Percentiles rank a stretch among this genome's conserved stretches.
Conservation (phyloP, 2,113 vertebrate species). For the Alethe diademata region DNA sequence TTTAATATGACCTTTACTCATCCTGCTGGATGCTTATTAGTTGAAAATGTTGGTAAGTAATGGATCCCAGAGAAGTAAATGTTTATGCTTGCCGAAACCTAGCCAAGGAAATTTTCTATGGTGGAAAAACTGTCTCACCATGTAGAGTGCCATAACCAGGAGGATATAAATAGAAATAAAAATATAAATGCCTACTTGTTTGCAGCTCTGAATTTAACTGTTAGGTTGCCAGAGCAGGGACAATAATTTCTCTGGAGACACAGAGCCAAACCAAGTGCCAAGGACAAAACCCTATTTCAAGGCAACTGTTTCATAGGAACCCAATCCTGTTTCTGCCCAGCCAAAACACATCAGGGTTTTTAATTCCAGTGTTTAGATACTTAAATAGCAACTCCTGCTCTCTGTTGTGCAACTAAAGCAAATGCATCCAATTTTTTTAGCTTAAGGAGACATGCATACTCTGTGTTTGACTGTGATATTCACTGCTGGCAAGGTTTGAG, state of each 20-base stretch:
- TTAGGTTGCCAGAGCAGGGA: not conserved
- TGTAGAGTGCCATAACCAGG: conserved; percentile 26
- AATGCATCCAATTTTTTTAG: not conserved
- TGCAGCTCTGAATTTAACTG: conserved; percentile 50
- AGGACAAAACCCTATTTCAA: not conserved
- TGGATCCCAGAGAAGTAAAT: conserved; percentile 68
- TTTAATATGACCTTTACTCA: conserved; percentile 45
- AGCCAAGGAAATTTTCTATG: conserved; percentile 75
- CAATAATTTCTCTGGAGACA: not conserved
- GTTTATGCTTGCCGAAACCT: conserved; percentile 63
- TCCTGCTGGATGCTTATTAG: conserved; percentile 45
- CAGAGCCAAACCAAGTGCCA: not conserved
- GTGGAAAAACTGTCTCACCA: conserved; percentile 74
- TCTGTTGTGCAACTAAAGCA: not conserved
- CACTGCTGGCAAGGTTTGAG: not conserved
- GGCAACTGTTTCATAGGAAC: not conserved
- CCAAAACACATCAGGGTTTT: not conserved
- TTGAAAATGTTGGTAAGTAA: conserved; percentile 61
- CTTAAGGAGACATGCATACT: not conserved
- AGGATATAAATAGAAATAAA: conserved; percentile 72
- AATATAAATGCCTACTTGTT: conserved; percentile 52
- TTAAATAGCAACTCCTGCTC: not conserved
- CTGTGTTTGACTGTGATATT: not conserved
- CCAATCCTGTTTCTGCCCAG: not conserved
- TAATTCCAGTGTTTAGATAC: not conserved